Evolutionary conservation across 2,797 vertebrate genomes (phyloP).

Genomic region (Platalea minor): DNA sequence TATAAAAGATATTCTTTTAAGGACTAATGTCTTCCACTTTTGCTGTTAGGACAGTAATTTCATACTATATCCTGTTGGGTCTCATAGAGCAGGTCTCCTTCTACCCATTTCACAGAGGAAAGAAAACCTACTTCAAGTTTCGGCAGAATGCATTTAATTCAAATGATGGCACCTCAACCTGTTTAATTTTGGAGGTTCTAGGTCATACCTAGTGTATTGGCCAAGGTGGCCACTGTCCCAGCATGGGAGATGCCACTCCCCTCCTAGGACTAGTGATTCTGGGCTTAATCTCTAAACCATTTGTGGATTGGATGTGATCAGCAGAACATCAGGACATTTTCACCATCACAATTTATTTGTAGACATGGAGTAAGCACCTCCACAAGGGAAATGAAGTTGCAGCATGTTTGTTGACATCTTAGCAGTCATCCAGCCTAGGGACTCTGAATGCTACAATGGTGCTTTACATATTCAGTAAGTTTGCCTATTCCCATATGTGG

Average conservation of each 20-base stretch:
- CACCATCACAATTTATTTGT: background rate
- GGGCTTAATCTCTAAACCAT: background rate
- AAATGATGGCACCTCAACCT: background rate
- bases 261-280: background rate
- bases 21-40: background rate
- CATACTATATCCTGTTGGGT: background rate
- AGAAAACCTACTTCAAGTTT: background rate
- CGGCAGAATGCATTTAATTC: background rate
- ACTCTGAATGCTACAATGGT: background rate
- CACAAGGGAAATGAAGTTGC: background rate
- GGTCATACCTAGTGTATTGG: background rate
- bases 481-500: background rate
- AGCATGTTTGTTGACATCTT: background rate
- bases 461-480: background rate
- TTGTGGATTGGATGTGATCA: background rate
- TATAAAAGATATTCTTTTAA: background rate
- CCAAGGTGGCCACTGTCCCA: background rate
- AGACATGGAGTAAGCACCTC: background rate
- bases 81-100: background rate
- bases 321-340: background rate
- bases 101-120: background rate
- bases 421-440: background rate
- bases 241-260: rapidly evolving
- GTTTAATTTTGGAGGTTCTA: background rate
- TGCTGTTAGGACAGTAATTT: background rate